Evolutionary conservation across 2,888 invertebrate species (phyloP).

Genomic region (Drosophila hamatofila): DNA sequence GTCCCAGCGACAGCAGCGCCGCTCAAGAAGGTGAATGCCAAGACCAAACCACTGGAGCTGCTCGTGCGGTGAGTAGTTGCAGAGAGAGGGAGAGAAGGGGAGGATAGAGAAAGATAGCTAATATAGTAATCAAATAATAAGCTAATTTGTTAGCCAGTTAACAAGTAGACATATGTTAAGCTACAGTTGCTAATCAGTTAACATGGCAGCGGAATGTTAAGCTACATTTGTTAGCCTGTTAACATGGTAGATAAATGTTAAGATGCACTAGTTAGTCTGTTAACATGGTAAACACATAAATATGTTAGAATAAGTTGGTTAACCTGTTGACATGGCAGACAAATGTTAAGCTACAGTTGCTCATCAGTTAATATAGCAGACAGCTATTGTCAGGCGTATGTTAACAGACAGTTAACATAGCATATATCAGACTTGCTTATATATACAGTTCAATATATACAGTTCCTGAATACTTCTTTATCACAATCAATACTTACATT

Average conservation of each 20-base stretch:
- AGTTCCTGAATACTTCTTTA: neutral
- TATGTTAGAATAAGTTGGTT: no score
- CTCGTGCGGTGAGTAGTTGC: constrained; percentile 86
- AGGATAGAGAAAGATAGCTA: no score
- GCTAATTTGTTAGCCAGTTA: neutral
- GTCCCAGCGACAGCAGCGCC: no score
- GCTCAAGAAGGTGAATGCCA: neutral
- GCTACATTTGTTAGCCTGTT: no score
- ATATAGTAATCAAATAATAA: no score
- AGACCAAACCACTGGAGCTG: constrained; percentile 14
- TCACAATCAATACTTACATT: neutral
- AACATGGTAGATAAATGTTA: neutral
- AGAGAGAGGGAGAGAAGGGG: neutral
- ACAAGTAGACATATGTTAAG: no score
- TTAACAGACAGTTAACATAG: neutral
- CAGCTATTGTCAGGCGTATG: neutral
- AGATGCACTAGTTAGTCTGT: no score
- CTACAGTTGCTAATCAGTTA: neutral
- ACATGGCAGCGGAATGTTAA: neutral
- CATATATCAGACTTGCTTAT: neutral
- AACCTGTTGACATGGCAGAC: no score
- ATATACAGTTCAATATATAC: neutral
- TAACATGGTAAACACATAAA: no score
- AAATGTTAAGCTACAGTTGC: no score
- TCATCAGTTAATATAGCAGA: neutral